Base-by-base conservation (phyloP, 2,888 invertebrate species). In the Anorthoa munda region DNA sequence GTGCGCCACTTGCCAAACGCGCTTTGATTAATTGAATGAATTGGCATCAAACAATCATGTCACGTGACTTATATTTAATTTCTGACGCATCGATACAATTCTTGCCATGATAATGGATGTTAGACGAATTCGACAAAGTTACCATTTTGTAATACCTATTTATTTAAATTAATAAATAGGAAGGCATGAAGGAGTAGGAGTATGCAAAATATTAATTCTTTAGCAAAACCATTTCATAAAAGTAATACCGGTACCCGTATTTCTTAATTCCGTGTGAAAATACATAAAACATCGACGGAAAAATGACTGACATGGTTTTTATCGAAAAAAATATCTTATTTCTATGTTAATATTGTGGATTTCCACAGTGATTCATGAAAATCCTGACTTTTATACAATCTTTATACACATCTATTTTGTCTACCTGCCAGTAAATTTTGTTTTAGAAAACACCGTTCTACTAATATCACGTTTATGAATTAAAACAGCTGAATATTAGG, bases 171-270 rank as follows among this genome's bases (percentile, higher is more conserved):
- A 39, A 39, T 39, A 26, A n/a, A 2, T 26, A 50, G 26, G 9
- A 23, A 21, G n/a, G 31, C 46, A 31, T 50, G 11, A 46, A 59
- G 13, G 13, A n/a, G n/a, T n/a, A n/a, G n/a, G n/a, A n/a, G n/a
- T n/a, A n/a, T n/a, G n/a, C n/a, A n/a, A n/a, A n/a, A n/a, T n/a
- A n/a, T n/a, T n/a, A n/a, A n/a, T n/a, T n/a, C n/a, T n/a, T n/a
- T 26, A 55, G n/a, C n/a, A 0, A 21, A 46, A 21, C 18, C 15
- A 48, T 66, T 31, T 48, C 18, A 70, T 70, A 48, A 66, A 46
- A 26, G 3, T 26, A n/a, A 53, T n/a, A 61, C 11, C 5, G 1
- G 12, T 39, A 64, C 46, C 48, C n/a, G 12, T 23, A 23, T 23
- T 68, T 13, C 23, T 15, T 26, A 7, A 17, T 45, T 17, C 45